These are phyloP conservation scores for Neodiprion pinetum DNA, from an alignment of 1,140 invertebrate species.

Conservation along the genomic window DNA sequence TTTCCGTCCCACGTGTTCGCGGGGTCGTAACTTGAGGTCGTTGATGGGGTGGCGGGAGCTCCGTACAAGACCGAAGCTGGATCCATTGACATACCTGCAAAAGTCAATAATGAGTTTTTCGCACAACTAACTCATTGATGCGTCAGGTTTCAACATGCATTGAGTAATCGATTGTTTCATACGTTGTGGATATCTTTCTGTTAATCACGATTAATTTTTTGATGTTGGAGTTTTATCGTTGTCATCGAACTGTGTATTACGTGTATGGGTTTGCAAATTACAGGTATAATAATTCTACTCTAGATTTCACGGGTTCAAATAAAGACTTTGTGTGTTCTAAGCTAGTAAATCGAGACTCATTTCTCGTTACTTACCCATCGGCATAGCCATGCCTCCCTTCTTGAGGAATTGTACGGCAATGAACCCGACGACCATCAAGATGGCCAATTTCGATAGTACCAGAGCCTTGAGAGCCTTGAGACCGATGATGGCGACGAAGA, in stretches of 20 bases:
- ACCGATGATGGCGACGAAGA: constrained; percentile 78
- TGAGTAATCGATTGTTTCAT: too few species aligned
- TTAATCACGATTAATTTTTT: too few species aligned
- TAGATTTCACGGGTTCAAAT: too few species aligned
- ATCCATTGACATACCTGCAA: constrained; percentile 76
- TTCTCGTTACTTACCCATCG: constrained; percentile 43
- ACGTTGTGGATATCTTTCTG: too few species aligned
- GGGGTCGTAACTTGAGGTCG: constrained; percentile 64
- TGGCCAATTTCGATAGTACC: constrained; percentile 81
- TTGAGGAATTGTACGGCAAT: constrained; percentile 76
- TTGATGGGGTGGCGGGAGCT: constrained; percentile 63
- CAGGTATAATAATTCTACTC: too few species aligned
- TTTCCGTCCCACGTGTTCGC: constrained; percentile 68
- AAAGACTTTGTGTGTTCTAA: background rate
- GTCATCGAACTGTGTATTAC: too few species aligned
- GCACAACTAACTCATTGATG: background rate
- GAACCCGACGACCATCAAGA: constrained; percentile 80
- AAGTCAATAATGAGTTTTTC: background rate
- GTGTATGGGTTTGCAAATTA: too few species aligned
- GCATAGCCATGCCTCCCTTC: constrained; percentile 66
- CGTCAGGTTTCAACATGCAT: too few species aligned
- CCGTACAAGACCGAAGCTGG: constrained; percentile 68
- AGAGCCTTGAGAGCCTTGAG: constrained; percentile 84
- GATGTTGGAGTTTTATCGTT: too few species aligned
- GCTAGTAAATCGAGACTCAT: background rate